Evolutionary conservation across 2,113 vertebrate genomes (phyloP).

Genomic region (Vanacampus margaritifer): DNA sequence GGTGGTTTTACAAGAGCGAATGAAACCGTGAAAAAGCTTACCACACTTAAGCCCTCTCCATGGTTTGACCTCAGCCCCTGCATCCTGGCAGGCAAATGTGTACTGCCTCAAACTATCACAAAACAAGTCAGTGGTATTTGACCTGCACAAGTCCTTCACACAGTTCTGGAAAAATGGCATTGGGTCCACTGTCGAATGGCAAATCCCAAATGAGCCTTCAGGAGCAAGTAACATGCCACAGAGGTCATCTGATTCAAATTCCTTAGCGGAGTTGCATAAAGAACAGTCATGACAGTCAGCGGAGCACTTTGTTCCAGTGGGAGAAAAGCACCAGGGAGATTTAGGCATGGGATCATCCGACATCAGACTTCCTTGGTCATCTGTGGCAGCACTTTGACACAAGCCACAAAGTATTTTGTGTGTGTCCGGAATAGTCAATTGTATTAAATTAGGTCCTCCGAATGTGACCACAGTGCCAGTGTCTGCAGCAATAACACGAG

Average conservation of each 20-base stretch:
- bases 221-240: slow-evolving; percentile 38
- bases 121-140: slow-evolving; percentile 25
- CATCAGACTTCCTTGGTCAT: slow-evolving; percentile 31
- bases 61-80: slow-evolving; percentile 26
- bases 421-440: slow-evolving; percentile 10
- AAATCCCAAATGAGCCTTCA: slow-evolving; percentile 41
- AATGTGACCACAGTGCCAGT: slow-evolving; percentile 19
- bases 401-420: slow-evolving; percentile 35
- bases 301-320: slow-evolving; percentile 13
- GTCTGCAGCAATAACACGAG: slow-evolving; percentile 5
- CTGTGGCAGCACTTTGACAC: slow-evolving; percentile 19
- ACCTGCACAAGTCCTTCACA: slow-evolving; percentile 45
- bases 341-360: not conserved
- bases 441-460: slow-evolving; percentile 15
- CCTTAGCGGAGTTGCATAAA: slow-evolving; percentile 17
- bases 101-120: slow-evolving; percentile 43
- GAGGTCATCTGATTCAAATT: slow-evolving; percentile 30
- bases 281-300: slow-evolving; percentile 28
- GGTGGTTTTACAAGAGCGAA: slow-evolving; percentile 18
- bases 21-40: slow-evolving; percentile 34
- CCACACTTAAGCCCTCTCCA: slow-evolving; percentile 47
- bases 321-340: slow-evolving; percentile 25
- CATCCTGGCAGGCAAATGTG: slow-evolving; percentile 38
- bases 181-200: slow-evolving; percentile 36
- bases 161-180: slow-evolving; percentile 41